Base-by-base conservation (phyloP, 2,888 invertebrate species). In the Nebria brevicollis region DNA sequence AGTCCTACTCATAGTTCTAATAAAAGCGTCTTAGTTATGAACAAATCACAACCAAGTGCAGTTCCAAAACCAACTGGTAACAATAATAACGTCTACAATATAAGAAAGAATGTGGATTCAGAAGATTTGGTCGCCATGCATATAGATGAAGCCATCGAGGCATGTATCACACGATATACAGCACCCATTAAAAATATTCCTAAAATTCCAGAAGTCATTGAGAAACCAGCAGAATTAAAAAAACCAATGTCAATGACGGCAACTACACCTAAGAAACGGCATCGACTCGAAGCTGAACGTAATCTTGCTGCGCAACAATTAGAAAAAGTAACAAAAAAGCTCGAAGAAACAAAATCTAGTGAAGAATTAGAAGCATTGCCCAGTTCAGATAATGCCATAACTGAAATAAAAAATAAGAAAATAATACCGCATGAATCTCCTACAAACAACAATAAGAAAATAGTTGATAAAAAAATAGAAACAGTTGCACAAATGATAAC, bases 251-350 rank as follows among this genome's bases (percentile, higher is more conserved):
- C 85, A 1, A 86, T 86, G n/a, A 87, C 88, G n/a, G 87, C 90
- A 26, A 93, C 94, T 0, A 94, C 95, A 0, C 94, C 95, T 0
- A 95, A 95, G 85, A 95, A 95, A 86, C 90, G 94, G 0, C 94
- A 94, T 86, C 89, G 94, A 83, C 86, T 94, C 76, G 94, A 94
- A 88, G 90, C 92, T 34, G 92, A 92, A 66, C 86, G 88, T 75
- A 76, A 77, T 11, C 82, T 82, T 68, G 78, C 77, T 26, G 77
- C 20, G 11, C 42, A 76, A 66, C 34, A 66, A 41, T 42, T 77
- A 73, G 81, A 81, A 26, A 77, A 75, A 72, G 75, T 73, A 20
- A 66, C 76, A 13, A 81, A 83, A 26, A 81, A 82, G 41, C 77
- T 82, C 41, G 81, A 82, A 75, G 82, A 68, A n/a, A 74, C 75